Base-by-base conservation (phyloP, 2,888 invertebrate species). In the Latheticus oryzae region DNA sequence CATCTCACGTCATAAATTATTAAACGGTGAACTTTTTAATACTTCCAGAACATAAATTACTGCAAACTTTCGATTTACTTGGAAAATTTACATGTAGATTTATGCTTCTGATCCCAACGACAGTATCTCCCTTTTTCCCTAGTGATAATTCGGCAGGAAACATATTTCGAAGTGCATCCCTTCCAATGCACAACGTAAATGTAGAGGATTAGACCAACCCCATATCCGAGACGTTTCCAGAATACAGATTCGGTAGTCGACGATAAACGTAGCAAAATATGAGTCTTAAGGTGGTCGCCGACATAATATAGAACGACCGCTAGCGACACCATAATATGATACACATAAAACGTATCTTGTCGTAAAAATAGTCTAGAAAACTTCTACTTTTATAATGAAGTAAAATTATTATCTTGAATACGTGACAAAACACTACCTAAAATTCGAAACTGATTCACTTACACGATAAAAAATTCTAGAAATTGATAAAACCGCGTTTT, bases 251-350 rank as follows among this genome's bases (percentile, higher is more conserved):
- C 30, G 13, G 9, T 40, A 12, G n/a, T n/a, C n/a, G n/a, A 11
- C 47, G 33, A 52, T 52, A 52, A 52, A 52, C 52, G 42, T 32
- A 35, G 5, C 33, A 15, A 35, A 47, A 47, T 47, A 47, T 15
- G 32, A 33, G 21, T 8, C 47, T 35, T 28, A 30, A 42, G 45
- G 17, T 32, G 45, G 45, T 32, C 45, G 9, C 24, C 30, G 11
- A 17, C 23, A 33, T 35, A 33, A 33, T 47, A 47, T 33, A 9
- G 23, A 33, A 47, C 43, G 19, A 23, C 23, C 33, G 13, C 15
- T 19, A 16, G 23, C 23, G 13, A 3, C 11, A 40, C 24, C 8
- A 16, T 42, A 26, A 13, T 23, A 7, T 23, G 8, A 47, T 47
- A 33, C 16, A 33, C 32, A 45, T 35, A 30, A 19, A 45, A 45